Evolutionary conservation across 2,113 vertebrate genomes (phyloP).

Genomic region (Pseudorasbora parva): DNA sequence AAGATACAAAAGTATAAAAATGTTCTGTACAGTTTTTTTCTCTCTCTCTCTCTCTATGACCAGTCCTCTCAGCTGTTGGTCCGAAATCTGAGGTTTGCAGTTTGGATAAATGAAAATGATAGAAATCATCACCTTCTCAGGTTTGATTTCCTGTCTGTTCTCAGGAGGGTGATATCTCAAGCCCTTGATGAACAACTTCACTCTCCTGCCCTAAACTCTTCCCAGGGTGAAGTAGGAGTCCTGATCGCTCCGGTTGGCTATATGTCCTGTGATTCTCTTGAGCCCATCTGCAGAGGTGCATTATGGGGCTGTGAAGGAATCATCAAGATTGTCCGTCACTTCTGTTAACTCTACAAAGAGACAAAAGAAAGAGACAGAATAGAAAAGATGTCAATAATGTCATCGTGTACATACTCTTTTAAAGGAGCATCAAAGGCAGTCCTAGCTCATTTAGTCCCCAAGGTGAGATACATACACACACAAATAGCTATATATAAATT

Average conservation of each 20-base stretch:
- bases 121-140: slow-evolving; percentile 39
- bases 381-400: background rate
- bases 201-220: slow-evolving; percentile 49
- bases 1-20: slow-evolving; percentile 99
- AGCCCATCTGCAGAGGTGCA: slow-evolving; percentile 54
- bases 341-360: slow-evolving; percentile 82
- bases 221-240: slow-evolving; percentile 50
- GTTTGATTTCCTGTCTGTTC: slow-evolving; percentile 23
- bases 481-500: no score
- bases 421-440: background rate
- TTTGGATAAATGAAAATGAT: slow-evolving; percentile 44
- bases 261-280: slow-evolving; percentile 41
- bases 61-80: slow-evolving; percentile 1
- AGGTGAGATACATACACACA: background rate
- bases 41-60: slow-evolving; percentile 40
- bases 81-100: slow-evolving; percentile 61
- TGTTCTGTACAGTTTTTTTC: slow-evolving; percentile 76
- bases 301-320: slow-evolving; percentile 65
- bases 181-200: slow-evolving; percentile 25
- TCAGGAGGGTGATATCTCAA: slow-evolving; percentile 35
- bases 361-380: background rate
- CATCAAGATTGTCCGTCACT: slow-evolving; percentile 95
- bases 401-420: background rate
- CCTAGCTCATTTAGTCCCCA: background rate
- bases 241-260: slow-evolving; percentile 28